Evolutionary conservation across 2,888 invertebrate genomes (phyloP).

Genomic region (Macrosiphum euphorbiae): DNA sequence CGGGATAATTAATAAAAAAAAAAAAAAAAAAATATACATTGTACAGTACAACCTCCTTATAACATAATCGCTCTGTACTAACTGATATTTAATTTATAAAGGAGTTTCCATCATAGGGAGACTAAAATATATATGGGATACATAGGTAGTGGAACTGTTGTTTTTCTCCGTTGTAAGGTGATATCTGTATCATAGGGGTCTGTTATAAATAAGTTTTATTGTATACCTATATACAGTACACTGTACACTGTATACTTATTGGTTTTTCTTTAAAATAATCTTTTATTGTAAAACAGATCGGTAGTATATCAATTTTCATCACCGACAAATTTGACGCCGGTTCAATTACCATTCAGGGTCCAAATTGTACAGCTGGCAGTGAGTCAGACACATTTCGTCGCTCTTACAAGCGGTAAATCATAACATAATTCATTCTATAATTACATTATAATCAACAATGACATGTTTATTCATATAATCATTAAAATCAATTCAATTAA

Average conservation of each 20-base stretch:
- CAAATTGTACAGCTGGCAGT: conserved; percentile 74
- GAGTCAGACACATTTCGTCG: conserved; percentile 75
- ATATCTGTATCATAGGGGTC: too few relatives aligned
- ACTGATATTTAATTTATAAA: too few relatives aligned
- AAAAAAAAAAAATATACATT: too few relatives aligned
- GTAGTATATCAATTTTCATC: conserved; percentile 75
- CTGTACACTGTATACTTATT: too few relatives aligned
- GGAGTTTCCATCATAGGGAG: too few relatives aligned
- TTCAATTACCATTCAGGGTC: conserved; percentile 74
- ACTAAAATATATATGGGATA: neutral
- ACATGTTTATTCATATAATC: too few relatives aligned
- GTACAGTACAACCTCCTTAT: too few relatives aligned
- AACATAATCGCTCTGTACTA: too few relatives aligned
- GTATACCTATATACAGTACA: too few relatives aligned
- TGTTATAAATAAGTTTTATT: too few relatives aligned
- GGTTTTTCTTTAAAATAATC: neutral
- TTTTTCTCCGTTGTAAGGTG: neutral
- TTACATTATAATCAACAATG: neutral
- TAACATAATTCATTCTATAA: neutral
- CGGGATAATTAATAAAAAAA: too few relatives aligned
- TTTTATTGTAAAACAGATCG: conserved; percentile 69
- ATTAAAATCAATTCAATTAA: too few relatives aligned
- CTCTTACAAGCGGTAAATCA: conserved; percentile 73
- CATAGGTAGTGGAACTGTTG: neutral
- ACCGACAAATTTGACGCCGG: conserved; percentile 72